phyloP scores from a whole-genome alignment of 2,797 vertebrate species.

The Pangasius krempfi region DNA sequence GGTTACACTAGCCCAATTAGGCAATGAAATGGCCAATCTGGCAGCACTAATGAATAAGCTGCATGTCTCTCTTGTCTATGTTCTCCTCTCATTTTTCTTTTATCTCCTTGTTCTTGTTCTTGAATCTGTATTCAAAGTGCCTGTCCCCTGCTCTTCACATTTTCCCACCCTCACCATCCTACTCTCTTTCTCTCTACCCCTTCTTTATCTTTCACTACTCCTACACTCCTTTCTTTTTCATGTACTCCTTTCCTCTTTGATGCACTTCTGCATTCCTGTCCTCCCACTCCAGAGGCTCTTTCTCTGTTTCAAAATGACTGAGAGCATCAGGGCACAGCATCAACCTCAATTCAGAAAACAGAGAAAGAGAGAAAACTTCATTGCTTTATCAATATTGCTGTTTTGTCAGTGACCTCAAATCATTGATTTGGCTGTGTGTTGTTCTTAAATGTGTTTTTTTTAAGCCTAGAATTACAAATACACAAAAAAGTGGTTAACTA shows the following conservation, averaged over 20 bases:
- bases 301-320: conserved; percentile 35
- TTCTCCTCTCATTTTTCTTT: conserved; percentile 25
- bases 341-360: not conserved
- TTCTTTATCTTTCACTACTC: conserved; percentile 35
- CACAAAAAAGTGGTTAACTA: no score
- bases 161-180: conserved; percentile 40
- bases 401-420: not conserved
- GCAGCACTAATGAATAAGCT: not conserved
- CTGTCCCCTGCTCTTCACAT: conserved; percentile 35
- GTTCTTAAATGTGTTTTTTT: no score
- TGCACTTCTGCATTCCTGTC: conserved; percentile 39
- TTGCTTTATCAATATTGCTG: not conserved
- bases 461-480: no score
- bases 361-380: not conserved
- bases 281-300: conserved; percentile 31
- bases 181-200: conserved; percentile 15
- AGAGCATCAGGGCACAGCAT: conserved; percentile 18
- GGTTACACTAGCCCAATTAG: not conserved
- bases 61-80: conserved; percentile 19
- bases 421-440: not conserved
- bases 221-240: conserved; percentile 35
- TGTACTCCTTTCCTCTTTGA: conserved; percentile 38
- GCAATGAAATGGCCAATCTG: not conserved
- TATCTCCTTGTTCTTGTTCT: conserved; percentile 25
- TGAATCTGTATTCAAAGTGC: conserved; percentile 39